Conservation (phyloP, 2,888 invertebrate genomes). For the Chromoteleia sp. region DNA sequence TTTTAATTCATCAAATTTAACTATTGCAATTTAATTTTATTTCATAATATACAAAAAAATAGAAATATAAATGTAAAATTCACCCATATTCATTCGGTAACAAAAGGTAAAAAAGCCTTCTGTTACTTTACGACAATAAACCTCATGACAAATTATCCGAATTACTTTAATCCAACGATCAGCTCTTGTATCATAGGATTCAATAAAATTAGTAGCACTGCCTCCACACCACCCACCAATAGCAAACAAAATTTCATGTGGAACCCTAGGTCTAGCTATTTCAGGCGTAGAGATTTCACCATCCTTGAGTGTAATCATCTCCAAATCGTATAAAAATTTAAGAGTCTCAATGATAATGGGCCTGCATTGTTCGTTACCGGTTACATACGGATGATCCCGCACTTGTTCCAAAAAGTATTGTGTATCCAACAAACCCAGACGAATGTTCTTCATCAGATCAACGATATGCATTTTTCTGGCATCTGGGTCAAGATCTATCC, state of each 20-base stretch:
- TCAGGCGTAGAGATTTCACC: constrained; percentile 94
- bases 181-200: constrained; percentile 95
- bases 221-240: constrained; percentile 92
- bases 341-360: constrained; percentile 96
- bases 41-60: too few species aligned
- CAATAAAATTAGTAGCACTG: constrained; percentile 88
- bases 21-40: too few species aligned
- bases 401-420: constrained; percentile 96
- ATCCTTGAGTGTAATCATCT: constrained; percentile 92
- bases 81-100: too few species aligned
- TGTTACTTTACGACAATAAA: too few species aligned
- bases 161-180: constrained; percentile 93
- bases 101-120: too few species aligned
- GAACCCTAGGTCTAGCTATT: constrained; percentile 93
- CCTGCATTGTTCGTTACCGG: constrained; percentile 92
- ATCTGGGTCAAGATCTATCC: constrained; percentile 93
- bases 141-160: not conserved
- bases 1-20: too few species aligned
- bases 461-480: constrained; percentile 91
- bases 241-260: constrained; percentile 95
- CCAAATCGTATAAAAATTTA: constrained; percentile 95
- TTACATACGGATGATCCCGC: constrained; percentile 94
- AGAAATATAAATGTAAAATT: too few species aligned
- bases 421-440: constrained; percentile 93
- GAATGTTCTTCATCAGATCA: constrained; percentile 91